Conservation (phyloP, 2,797 vertebrate genomes). For the Chaetodon trifasciatus region DNA sequence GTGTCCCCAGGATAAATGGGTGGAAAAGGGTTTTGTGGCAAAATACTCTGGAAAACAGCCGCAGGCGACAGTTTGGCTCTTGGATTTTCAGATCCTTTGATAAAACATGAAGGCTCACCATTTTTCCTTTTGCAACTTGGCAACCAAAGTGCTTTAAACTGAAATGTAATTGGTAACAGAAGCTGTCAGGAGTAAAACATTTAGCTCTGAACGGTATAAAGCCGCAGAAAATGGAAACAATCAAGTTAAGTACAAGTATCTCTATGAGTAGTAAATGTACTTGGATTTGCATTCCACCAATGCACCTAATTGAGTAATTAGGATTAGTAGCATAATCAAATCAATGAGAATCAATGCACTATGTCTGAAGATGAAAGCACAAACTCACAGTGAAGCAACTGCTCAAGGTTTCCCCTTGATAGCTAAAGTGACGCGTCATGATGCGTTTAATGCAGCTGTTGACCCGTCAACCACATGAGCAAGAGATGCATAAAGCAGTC, state of each 20-base stretch:
- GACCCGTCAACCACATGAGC: conserved; percentile 45
- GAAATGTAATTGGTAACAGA: not conserved
- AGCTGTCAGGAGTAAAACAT: not conserved
- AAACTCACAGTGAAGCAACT: conserved; percentile 1
- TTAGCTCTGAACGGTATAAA: not conserved
- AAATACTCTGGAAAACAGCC: too few species aligned
- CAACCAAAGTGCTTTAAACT: not conserved
- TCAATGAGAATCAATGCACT: conserved; percentile 6
- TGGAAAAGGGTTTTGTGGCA: too few species aligned
- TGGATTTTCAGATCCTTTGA: too few species aligned
- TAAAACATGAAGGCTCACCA: too few species aligned
- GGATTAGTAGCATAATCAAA: not conserved
- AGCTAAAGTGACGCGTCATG: conserved; percentile 36
- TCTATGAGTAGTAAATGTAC: not conserved
- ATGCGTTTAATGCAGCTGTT: conserved; percentile 34
- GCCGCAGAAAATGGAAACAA: not conserved
- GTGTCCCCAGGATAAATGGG: too few species aligned
- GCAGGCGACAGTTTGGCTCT: too few species aligned
- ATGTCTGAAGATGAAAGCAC: conserved; percentile 9
- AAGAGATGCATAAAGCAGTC: conserved; percentile 47
- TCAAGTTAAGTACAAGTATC: too few species aligned
- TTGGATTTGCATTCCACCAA: not conserved
- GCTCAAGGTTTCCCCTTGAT: conserved; percentile 9
- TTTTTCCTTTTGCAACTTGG: too few species aligned
- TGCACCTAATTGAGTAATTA: not conserved